These are phyloP conservation scores for Homarus gammarus DNA, from an alignment of 2,888 invertebrate species.

Conservation along the genomic window DNA sequence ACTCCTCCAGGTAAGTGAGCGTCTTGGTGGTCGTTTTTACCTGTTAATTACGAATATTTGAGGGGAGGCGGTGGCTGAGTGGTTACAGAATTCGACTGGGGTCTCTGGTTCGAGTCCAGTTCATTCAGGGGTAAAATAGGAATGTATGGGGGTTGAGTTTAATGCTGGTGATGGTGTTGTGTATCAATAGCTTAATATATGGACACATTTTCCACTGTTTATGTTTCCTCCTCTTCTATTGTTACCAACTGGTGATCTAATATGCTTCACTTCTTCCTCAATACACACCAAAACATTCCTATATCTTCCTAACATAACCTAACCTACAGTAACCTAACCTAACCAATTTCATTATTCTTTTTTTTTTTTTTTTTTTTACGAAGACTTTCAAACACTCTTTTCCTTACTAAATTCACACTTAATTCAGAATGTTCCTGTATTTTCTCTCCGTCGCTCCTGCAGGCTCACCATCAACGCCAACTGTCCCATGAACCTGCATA, in stretches of 20 bases:
- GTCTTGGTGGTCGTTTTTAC: not conserved
- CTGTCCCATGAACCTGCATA: conserved; percentile 90
- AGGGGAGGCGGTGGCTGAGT: not conserved
- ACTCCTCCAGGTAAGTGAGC: conserved; percentile 70
- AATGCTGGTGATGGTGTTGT: too few relatives aligned
- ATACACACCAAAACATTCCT: too few relatives aligned
- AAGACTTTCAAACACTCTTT: not conserved
- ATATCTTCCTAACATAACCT: not conserved
- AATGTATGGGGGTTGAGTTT: too few relatives aligned
- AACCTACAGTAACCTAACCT: not conserved
- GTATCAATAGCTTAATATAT: too few relatives aligned
- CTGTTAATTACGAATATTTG: not conserved
- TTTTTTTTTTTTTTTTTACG: too few relatives aligned
- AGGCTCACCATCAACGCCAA: conserved; percentile 91
- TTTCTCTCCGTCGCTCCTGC: not conserved
- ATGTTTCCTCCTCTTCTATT: too few relatives aligned
- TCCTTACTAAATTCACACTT: too few relatives aligned
- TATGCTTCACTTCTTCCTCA: too few relatives aligned
- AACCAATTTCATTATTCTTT: too few relatives aligned
- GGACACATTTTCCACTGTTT: too few relatives aligned
- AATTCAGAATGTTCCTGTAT: too few relatives aligned
- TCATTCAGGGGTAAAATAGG: not conserved
- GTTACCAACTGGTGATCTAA: too few relatives aligned
- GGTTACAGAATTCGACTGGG: not conserved
- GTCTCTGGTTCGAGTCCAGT: not conserved